Conservation (phyloP, 2,113 vertebrate species). For the Lampris megalopsis region DNA sequence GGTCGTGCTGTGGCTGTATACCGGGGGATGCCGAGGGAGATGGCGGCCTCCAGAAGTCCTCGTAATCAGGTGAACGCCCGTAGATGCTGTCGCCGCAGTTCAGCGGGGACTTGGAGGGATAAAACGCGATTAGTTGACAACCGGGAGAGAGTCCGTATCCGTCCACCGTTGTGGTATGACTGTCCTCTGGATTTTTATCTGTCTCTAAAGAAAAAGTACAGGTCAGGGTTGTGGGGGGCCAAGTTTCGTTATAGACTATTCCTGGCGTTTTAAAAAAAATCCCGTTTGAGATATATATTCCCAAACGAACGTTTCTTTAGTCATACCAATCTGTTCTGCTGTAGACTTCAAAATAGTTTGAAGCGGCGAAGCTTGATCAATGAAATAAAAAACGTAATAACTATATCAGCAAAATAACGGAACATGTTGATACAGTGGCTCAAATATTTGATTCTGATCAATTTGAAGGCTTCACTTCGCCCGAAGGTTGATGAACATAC, state of each 20-base stretch:
- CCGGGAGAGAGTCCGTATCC: conserved; percentile 83
- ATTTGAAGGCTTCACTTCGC: neutral
- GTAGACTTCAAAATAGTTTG: too few relatives aligned
- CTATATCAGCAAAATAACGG: too few relatives aligned
- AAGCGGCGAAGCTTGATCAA: too few relatives aligned
- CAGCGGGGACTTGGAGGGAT: conserved; percentile 85
- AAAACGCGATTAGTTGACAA: conserved; percentile 75
- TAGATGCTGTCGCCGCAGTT: conserved; percentile 88
- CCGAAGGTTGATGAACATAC: neutral
- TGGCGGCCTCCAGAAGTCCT: conserved; percentile 95
- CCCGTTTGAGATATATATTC: too few relatives aligned
- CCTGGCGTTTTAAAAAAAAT: too few relatives aligned
- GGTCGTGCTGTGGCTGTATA: conserved; percentile 47
- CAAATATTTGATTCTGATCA: neutral
- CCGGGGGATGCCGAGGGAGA: conserved; percentile 96
- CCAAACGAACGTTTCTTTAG: too few relatives aligned
- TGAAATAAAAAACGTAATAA: too few relatives aligned
- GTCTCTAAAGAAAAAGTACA: conserved; percentile 27
- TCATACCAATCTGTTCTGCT: too few relatives aligned
- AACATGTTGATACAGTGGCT: too few relatives aligned
- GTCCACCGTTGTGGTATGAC: conserved; percentile 53
- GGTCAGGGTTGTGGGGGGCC: neutral
- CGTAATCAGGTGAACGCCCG: conserved; percentile 86
- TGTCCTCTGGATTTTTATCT: conserved; percentile 70
- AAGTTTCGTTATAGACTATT: too few relatives aligned